Base-by-base conservation (phyloP, 2,113 vertebrate genomes). In the Lichenostomus cassidix region DNA sequence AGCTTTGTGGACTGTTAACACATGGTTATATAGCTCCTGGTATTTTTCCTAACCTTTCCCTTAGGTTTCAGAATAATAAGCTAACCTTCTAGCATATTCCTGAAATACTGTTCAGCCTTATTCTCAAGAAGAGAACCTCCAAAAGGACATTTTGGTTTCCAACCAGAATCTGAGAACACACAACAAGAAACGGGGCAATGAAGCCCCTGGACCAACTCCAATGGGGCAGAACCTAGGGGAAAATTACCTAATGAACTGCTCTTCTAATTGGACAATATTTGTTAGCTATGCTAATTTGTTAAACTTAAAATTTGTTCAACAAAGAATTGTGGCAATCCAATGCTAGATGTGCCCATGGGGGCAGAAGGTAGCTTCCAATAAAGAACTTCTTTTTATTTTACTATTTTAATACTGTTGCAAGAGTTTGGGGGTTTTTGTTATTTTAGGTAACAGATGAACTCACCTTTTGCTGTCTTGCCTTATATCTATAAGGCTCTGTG, bases 191-290 rank as follows among this genome's bases (percentile, higher is more conserved):
- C 37, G 27, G 11, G 29, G 17, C 31, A 59, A 68, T 68, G 83
- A 59, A 77, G 3, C 11, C 22, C 46, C 27, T 68, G 33, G 21
- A 60, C 33, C 22, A 77, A 19, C 27, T 18, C 27, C 37, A 77
- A 6, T 15, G 21, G 17, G 17, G 37, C 21, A 77, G 37, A 68
- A 52, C 9, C 11, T 0, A 0, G 53, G 2, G 14, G 7, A 5
- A 31, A 52, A 52, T 44, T 22, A 33, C 33, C 24, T 10, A 59
- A 77, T 25, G 37, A 52, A 52, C 33, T 68, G 27, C 7, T 15
- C 14, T 59, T 68, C 22, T 37, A 44, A 27, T 27, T 44, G 9
- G 49, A 15, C 37, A 77, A 4, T 33, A 86, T 33, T 59, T 44
- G 1, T 19, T 68, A 68, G 27, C 44, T 27, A 52, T 12, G 11